A percentile compares a stretch with the other conserved stretches of the same genome.
Conservation (phyloP, 2,113 vertebrate genomes). For the Genyomyrus donnyi region DNA sequence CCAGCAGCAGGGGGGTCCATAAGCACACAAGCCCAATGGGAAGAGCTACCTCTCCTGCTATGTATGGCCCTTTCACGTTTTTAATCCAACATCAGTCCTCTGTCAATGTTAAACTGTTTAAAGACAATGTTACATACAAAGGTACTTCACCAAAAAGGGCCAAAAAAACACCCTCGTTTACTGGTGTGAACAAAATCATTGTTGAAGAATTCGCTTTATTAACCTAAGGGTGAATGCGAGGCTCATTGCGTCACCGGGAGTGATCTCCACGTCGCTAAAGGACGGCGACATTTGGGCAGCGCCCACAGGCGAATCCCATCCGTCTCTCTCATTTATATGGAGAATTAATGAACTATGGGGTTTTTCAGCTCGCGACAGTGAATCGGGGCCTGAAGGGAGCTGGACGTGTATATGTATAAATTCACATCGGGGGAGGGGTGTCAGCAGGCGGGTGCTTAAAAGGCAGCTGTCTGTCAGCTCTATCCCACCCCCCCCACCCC, state of each 20-base stretch:
- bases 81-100: not conserved
- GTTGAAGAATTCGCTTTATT: not conserved
- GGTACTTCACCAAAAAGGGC: not conserved
- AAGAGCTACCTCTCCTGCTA: not conserved
- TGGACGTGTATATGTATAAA: not conserved
- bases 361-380: not conserved
- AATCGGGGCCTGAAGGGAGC: not conserved
- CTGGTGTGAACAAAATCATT: not conserved
- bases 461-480: slow-evolving; percentile 14
- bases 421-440: not conserved
- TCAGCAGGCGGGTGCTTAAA: not conserved
- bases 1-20: not conserved
- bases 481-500: too few relatives aligned
- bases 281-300: not conserved
- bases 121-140: not conserved
- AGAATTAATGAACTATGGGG: not conserved
- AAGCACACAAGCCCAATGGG: not conserved
- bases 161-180: not conserved
- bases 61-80: not conserved
- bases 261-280: not conserved
- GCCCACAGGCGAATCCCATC: not conserved
- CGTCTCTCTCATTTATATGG: not conserved
- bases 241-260: not conserved
- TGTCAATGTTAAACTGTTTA: not conserved
- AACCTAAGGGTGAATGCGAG: not conserved